Percentiles rank a stretch among this genome's conserved stretches.
These are phyloP conservation scores for Liodrosophila aerea DNA, from an alignment of 2,888 invertebrate genomes.

Conservation along the genomic window DNA sequence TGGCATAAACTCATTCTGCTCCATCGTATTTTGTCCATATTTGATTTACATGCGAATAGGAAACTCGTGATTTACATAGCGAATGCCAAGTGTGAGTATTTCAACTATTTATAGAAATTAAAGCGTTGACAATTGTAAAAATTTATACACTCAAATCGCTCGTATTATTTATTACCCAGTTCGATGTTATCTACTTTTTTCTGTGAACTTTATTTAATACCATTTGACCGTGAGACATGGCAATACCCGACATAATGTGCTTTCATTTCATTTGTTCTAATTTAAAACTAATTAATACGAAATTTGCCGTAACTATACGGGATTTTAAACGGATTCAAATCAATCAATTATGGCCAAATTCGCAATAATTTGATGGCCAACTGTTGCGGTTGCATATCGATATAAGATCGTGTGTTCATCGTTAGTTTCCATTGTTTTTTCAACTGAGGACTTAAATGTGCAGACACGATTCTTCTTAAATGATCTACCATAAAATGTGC, in stretches of 20 bases:
- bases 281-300: constrained; percentile 21
- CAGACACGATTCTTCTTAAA: constrained; percentile 26
- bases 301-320: constrained; percentile 4
- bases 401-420: constrained; percentile 12
- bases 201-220: background rate
- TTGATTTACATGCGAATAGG: constrained; percentile 32
- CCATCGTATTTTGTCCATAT: constrained; percentile 7
- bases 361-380: constrained; percentile 16
- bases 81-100: constrained; percentile 20
- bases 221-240: too few species aligned
- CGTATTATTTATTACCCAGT: background rate
- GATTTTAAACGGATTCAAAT: background rate
- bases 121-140: constrained; percentile 24
- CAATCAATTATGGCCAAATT: constrained; percentile 32
- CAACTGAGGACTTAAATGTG: constrained; percentile 23
- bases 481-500: constrained; percentile 20
- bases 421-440: constrained; percentile 23
- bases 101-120: constrained; percentile 16
- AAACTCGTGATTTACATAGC: constrained; percentile 36
- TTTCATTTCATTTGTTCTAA: constrained; percentile 1
- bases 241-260: background rate
- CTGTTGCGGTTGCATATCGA: background rate
- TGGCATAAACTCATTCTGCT: constrained; percentile 20
- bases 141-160: background rate
- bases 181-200: background rate